Percentiles rank a stretch among this genome's conserved stretches.
Evolutionary conservation across 2,113 vertebrate genomes (phyloP).

Genomic region (Bucco capensis): DNA sequence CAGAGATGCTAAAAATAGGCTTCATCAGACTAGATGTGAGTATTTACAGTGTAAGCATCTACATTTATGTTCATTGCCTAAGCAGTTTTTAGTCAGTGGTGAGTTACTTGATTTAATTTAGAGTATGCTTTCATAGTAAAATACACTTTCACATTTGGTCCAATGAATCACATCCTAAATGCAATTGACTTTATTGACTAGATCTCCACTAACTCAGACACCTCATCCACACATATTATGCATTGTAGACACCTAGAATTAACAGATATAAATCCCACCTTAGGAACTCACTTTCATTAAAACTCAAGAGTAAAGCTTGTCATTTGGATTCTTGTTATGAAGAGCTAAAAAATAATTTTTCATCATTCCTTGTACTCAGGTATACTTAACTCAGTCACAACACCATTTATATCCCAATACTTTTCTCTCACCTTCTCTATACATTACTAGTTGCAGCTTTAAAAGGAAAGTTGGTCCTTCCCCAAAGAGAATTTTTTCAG

Average conservation of each 20-base stretch:
- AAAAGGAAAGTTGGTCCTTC: background rate
- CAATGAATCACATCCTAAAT: background rate
- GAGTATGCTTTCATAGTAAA: background rate
- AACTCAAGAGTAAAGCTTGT: background rate
- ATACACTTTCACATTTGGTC: background rate
- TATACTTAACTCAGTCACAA: background rate
- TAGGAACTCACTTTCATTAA: background rate
- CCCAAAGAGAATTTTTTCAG: background rate
- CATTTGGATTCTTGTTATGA: background rate
- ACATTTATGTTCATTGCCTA: background rate
- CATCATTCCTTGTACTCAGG: background rate
- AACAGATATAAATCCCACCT: background rate
- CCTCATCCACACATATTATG: background rate
- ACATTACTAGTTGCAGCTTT: background rate
- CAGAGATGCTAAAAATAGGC: background rate
- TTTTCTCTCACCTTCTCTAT: background rate
- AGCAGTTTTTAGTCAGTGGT: background rate
- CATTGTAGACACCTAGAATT: background rate
- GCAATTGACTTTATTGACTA: background rate
- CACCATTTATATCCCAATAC: background rate
- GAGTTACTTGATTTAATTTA: background rate
- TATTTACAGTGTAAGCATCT: background rate
- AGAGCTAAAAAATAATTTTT: background rate
- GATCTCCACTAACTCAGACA: background rate
- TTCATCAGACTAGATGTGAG: background rate